Conservation (phyloP, 2,888 invertebrate species). For the Mylabris sibirica region DNA sequence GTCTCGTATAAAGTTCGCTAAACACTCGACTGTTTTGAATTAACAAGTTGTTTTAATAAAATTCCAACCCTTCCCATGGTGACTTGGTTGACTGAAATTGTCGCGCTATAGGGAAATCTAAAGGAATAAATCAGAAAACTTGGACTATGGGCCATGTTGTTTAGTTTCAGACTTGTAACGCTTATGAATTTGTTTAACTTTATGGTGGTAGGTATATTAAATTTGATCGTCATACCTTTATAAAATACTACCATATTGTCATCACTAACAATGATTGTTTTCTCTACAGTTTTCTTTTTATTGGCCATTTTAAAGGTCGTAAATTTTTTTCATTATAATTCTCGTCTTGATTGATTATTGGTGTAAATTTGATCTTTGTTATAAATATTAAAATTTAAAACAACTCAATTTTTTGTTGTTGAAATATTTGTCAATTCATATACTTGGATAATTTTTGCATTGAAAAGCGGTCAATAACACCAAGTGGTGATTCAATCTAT, state of each 20-base stretch:
- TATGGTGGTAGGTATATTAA: conserved; percentile 52
- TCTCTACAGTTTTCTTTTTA: neutral
- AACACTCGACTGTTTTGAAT: conserved; percentile 59
- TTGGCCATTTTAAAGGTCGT: neutral
- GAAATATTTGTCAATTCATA: neutral
- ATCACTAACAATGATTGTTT: neutral
- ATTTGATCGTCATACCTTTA: conserved; percentile 46
- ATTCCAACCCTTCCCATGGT: conserved; percentile 57
- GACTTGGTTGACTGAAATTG: conserved; percentile 49
- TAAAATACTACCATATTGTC: conserved; percentile 10
- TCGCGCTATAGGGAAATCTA: conserved; percentile 54
- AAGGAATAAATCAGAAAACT: conserved; percentile 60
- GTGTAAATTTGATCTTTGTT: neutral
- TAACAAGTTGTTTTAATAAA: conserved; percentile 64
- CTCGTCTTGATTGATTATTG: neutral
- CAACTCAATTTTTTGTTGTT: neutral
- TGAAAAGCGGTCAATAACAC: neutral
- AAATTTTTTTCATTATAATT: conserved; percentile 1
- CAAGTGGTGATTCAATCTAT: neutral
- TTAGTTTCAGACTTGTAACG: conserved; percentile 41
- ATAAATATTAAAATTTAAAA: neutral
- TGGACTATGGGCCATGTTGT: conserved; percentile 49
- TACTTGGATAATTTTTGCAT: neutral
- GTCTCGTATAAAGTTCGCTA: conserved; percentile 54
- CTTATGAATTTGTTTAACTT: conserved; percentile 55